phyloP scores from a whole-genome alignment of 2,888 invertebrate species.

The Leistus spinibarbis region DNA sequence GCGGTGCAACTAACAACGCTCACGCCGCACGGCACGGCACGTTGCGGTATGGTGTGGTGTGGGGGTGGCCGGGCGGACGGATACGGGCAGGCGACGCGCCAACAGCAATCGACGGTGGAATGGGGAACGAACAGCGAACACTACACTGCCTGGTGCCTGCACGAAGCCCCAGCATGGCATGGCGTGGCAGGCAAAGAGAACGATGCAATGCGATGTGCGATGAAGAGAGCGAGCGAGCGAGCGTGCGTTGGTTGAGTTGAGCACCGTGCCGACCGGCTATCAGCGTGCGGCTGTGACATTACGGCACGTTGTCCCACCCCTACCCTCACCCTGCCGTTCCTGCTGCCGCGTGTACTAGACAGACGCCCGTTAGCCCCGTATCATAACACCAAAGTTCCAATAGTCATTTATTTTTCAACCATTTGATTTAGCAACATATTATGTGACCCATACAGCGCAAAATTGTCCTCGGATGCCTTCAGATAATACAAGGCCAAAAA shows the following conservation, averaged over 20 bases:
- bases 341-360: slow-evolving; percentile 45
- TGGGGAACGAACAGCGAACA: slow-evolving; percentile 1
- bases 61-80: background rate
- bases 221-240: slow-evolving; percentile 31
- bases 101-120: background rate
- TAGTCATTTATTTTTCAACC: background rate
- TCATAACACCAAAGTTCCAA: background rate
- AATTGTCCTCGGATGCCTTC: too few species aligned
- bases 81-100: background rate
- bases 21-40: slow-evolving; percentile 28
- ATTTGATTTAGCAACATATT: background rate
- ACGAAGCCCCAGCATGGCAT: background rate
- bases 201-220: background rate
- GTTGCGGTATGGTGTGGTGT: slow-evolving; percentile 12
- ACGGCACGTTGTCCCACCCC: slow-evolving; percentile 37
- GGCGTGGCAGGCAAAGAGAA: background rate
- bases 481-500: too few species aligned
- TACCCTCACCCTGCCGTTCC: slow-evolving; percentile 11
- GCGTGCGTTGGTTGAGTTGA: slow-evolving; percentile 23
- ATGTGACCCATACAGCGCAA: too few species aligned
- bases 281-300: slow-evolving; percentile 44
- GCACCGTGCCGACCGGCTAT: slow-evolving; percentile 26
- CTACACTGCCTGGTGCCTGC: background rate
- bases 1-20: slow-evolving; percentile 33
- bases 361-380: slow-evolving; percentile 53